These are phyloP conservation scores for Seira musarum DNA, from an alignment of 2,888 invertebrate species.

Conservation along the genomic window DNA sequence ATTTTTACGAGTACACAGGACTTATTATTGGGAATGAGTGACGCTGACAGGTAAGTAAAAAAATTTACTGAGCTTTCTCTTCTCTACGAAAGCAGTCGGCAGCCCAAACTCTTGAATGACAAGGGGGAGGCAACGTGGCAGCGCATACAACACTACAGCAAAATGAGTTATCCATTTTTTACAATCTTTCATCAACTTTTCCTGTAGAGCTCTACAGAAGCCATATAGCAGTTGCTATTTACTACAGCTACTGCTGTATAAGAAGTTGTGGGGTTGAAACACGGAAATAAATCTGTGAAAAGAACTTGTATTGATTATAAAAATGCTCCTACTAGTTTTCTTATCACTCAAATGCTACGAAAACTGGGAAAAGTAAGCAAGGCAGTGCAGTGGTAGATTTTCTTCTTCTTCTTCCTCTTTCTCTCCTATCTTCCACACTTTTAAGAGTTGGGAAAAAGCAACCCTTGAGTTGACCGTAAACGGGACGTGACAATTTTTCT, in stretches of 20 bases:
- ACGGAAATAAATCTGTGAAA: slow-evolving; percentile 17
- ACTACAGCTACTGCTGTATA: too few relatives aligned
- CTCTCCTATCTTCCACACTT: background rate
- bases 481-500: slow-evolving; percentile 53
- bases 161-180: slow-evolving; percentile 42
- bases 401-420: background rate
- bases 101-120: slow-evolving; percentile 14
- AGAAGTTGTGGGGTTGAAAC: too few relatives aligned
- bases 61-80: slow-evolving; percentile 1
- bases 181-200: slow-evolving; percentile 32
- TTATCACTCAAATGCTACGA: background rate
- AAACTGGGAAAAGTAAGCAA: background rate
- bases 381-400: background rate
- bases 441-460: background rate
- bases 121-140: slow-evolving; percentile 18
- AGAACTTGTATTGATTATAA: slow-evolving; percentile 13
- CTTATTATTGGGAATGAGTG: slow-evolving; percentile 11
- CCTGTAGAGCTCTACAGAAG: background rate
- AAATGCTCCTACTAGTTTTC: background rate
- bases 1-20: slow-evolving; percentile 13
- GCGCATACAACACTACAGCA: background rate
- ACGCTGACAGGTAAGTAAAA: slow-evolving; percentile 17
- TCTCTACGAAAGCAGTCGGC: slow-evolving; percentile 1
- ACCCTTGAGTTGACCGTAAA: slow-evolving; percentile 1
- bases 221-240: background rate